Evolutionary conservation across 2,888 invertebrate genomes (phyloP), one percentile per base, ranked within the genome.

Genomic region (Limenitis camilla): DNA sequence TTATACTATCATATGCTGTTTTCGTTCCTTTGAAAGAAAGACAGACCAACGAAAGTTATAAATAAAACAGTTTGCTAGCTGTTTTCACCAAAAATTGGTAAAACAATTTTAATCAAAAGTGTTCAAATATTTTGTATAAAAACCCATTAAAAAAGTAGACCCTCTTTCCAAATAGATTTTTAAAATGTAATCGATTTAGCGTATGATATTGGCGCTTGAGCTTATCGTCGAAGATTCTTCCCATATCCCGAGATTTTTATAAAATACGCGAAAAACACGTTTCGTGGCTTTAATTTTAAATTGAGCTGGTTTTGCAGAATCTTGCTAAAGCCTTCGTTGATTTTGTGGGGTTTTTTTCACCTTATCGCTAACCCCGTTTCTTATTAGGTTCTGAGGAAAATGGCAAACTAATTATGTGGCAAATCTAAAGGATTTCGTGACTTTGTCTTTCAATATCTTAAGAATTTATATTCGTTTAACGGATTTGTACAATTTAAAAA

Each of bases 251-350:
- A 75, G 79, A 84, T 82, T 87, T 87, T 86, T 87, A 86, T 83
- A 86, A 86, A 86, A 85, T 84, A 83, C 72, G 76, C 79, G 83
- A 85, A 86, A 84, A 87, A 87, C 87, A 88, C 87, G 87, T 88
- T 87, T 86, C 80, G 79, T 85, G 87, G 87, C 86, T 88, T 87
- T 87, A 85, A 87, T 87, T 88, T 88, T 86, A 87, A 87, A 88
- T 87, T 87, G 86, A 85, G 84, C 81, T 74, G 86, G 79, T 86
- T 84, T 78, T 78, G 77, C 74, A 78, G 72, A 81, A 81, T 86
- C 86, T 85, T 80, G 62, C 71, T 71, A 82, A 87, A 86, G 81
- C 86, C 79, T 75, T 69, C 79, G 78, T 77, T 76, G 79, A 76
- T 74, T 73, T 73, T 72, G 65, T 67, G n/a, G 68, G 63, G 68